Percentiles rank a stretch among this genome's conserved stretches.
Conservation (phyloP, 2,113 vertebrate genomes). For the Forbesichthys agassizii region DNA sequence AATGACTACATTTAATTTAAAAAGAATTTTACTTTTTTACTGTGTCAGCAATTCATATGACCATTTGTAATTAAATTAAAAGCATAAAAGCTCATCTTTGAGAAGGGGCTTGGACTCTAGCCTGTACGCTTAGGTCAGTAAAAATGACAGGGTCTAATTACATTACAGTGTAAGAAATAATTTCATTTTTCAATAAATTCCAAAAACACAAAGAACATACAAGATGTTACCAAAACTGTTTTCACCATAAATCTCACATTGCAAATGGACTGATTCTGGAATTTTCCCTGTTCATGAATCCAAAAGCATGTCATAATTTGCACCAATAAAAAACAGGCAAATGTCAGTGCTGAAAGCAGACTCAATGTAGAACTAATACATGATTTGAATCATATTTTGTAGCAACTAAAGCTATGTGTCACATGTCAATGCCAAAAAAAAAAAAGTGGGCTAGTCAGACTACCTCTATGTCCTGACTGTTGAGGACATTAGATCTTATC, state of each 20-base stretch:
- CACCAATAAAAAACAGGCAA: slow-evolving; percentile 4
- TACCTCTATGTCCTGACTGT: neutral
- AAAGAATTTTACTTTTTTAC: too few relatives aligned
- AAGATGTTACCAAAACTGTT: too few relatives aligned
- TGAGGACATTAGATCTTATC: neutral
- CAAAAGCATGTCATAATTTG: neutral
- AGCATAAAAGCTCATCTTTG: too few relatives aligned
- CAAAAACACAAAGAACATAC: too few relatives aligned
- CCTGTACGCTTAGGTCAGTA: too few relatives aligned
- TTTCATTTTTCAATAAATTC: too few relatives aligned
- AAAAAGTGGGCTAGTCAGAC: neutral
- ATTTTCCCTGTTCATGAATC: neutral
- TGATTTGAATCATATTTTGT: slow-evolving; percentile 26
- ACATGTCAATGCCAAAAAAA: neutral
- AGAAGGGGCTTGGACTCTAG: too few relatives aligned
- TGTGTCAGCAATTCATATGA: too few relatives aligned
- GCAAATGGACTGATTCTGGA: neutral
- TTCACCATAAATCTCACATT: neutral
- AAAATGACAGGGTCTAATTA: too few relatives aligned
- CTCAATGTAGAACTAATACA: neutral
- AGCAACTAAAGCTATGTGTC: slow-evolving; percentile 5
- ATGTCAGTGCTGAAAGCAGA: slow-evolving; percentile 19
- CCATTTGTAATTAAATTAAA: too few relatives aligned
- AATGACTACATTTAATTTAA: too few relatives aligned
- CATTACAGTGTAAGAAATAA: too few relatives aligned